A percentile compares a stretch with the other conserved stretches of the same genome.
phyloP scores from a whole-genome alignment of 2,888 invertebrate species.

The Ditula angustiorana region DNA sequence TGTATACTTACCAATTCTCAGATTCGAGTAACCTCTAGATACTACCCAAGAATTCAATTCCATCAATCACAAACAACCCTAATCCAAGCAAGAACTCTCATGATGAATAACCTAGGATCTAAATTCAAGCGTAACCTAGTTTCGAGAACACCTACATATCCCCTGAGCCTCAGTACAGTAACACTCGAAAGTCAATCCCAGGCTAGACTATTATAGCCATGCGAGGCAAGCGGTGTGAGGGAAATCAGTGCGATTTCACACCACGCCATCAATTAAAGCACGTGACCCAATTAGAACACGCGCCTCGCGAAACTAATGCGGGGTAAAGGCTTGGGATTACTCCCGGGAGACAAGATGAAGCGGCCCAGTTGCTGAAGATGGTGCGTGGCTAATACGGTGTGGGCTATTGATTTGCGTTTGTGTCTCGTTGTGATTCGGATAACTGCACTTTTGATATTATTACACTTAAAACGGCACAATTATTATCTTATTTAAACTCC shows the following conservation, averaged over 20 bases:
- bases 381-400: conserved; percentile 50
- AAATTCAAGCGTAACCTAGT: conserved; percentile 2
- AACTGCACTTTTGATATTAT: too few relatives aligned
- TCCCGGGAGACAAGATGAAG: conserved; percentile 61
- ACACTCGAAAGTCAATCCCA: conserved; percentile 14
- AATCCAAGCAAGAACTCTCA: conserved; percentile 4
- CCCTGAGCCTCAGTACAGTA: background rate
- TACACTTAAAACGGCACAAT: too few relatives aligned
- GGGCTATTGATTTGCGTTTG: conserved; percentile 20
- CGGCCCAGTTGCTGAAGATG: conserved; percentile 59
- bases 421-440: background rate
- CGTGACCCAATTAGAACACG: conserved; percentile 78
- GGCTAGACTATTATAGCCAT: conserved; percentile 8
- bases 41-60: background rate
- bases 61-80: conserved; percentile 7
- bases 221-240: conserved; percentile 33
- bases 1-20: background rate
- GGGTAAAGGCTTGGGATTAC: conserved; percentile 71
- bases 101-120: background rate
- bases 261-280: conserved; percentile 71
- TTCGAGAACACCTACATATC: background rate
- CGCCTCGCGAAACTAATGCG: conserved; percentile 72
- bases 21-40: background rate
- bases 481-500: too few relatives aligned
- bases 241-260: conserved; percentile 63